Evolutionary conservation across 2,113 vertebrate species (phyloP), one percentile per base, ranked within the genome.

Genomic region (Barnardius zonarius): DNA sequence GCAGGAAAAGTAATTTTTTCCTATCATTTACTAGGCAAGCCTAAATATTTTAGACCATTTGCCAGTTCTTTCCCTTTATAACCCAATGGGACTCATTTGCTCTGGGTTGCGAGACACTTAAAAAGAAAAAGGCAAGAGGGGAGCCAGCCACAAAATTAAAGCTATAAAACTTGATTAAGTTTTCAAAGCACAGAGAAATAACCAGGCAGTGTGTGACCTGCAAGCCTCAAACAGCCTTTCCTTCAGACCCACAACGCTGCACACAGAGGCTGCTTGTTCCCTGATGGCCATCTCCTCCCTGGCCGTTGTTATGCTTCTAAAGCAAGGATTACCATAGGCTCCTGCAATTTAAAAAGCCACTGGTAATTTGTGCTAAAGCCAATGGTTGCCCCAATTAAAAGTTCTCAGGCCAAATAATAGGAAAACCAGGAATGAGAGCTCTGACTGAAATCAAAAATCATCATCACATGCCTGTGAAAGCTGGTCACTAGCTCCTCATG

Each of bases 161-260:
- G 91, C 91, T 57, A 88, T 94, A 92, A 93, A 96, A 94, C 61
- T 83, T 78, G 28, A 90, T 92, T 43, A 93, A 86, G 80, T 88
- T 95, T 90, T 92, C 83, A 95, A 77, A 95, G 86, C 25, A n/a
- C 46, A 63, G 76, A 83, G 72, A 69, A 92, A 86, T 59, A 83
- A 77, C 37, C 41, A 76, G 59, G 25, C 88, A 51, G 72, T 1
- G 10, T 70, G 86, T 52, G 67, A 83, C 27, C 61, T 51, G 41
- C 57, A 23, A 79, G 85, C 62, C 79, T 64, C 57, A 39, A 83
- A 19, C 44, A 73, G 70, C 7, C 1, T 17, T 64, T 62, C 57
- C 75, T 54, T 66, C 70, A 17, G 44, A 24, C 2, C 0, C 0
- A 30, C 0, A 0, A 17, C 24, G 7, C 28, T 1, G 5, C 74